These are phyloP conservation scores for Notothenia coriiceps DNA, from an alignment of 2,113 vertebrate species.

Conservation along the genomic window DNA sequence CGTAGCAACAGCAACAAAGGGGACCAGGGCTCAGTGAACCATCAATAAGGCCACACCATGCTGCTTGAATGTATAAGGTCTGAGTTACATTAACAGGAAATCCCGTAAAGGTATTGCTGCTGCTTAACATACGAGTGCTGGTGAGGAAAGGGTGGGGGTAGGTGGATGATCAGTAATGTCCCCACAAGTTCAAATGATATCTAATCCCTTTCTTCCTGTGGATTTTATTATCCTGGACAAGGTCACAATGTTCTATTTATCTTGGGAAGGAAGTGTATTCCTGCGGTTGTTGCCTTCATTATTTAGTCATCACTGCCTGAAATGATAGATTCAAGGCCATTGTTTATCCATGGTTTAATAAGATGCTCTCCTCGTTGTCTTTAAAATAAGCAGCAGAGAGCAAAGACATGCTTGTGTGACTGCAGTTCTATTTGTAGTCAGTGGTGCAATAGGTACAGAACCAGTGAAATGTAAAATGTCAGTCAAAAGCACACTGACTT, in stretches of 20 bases:
- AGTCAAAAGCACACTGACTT: slow-evolving; percentile 30
- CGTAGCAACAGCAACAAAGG: neutral
- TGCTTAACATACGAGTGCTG: slow-evolving; percentile 3
- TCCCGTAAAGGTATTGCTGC: slow-evolving; percentile 11
- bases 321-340: slow-evolving; percentile 39
- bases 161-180: slow-evolving; percentile 28
- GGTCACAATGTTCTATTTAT: slow-evolving; percentile 78
- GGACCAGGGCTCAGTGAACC: neutral
- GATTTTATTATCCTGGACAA: slow-evolving; percentile 64
- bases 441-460: slow-evolving; percentile 23
- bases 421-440: slow-evolving; percentile 55
- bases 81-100: neutral
- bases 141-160: slow-evolving; percentile 6
- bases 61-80: neutral
- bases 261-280: slow-evolving; percentile 58
- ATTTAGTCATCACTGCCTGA: slow-evolving; percentile 61
- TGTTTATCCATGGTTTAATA: slow-evolving; percentile 53
- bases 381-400: slow-evolving; percentile 63
- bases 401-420: slow-evolving; percentile 51
- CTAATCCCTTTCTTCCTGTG: slow-evolving; percentile 56
- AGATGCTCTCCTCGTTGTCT: slow-evolving; percentile 57
- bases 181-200: slow-evolving; percentile 64
- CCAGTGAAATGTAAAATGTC: slow-evolving; percentile 19
- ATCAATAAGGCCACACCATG: neutral
- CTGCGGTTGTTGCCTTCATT: slow-evolving; percentile 57